Percentiles rank a stretch among this genome's conserved stretches.
phyloP scores from a whole-genome alignment of 2,888 invertebrate genomes.

The Sphaerophoria taeniata region DNA sequence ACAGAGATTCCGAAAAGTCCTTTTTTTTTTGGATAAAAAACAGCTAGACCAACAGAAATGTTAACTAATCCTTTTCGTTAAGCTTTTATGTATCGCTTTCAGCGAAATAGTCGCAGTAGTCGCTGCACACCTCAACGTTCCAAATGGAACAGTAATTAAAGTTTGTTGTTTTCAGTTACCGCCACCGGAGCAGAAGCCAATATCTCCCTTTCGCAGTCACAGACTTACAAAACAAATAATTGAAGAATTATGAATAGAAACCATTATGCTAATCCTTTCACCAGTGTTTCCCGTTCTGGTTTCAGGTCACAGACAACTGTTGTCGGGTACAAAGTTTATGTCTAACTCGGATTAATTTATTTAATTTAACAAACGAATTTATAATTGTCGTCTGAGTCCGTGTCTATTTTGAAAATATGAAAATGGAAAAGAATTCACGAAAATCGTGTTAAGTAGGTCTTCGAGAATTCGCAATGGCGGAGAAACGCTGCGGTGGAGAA shows the following conservation, averaged over 20 bases:
- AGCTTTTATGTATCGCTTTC: constrained; percentile 38
- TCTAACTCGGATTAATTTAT: constrained; percentile 74
- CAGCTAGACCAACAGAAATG: constrained; percentile 18
- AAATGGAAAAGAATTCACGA: constrained; percentile 25
- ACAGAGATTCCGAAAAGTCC: neutral
- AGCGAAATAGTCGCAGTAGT: neutral
- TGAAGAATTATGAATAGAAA: constrained; percentile 51
- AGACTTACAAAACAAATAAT: constrained; percentile 3
- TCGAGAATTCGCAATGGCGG: constrained; percentile 7
- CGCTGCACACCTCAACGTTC: neutral
- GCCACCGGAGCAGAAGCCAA: neutral
- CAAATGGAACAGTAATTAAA: constrained; percentile 33
- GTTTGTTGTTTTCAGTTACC: constrained; percentile 8
- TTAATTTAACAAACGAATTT: constrained; percentile 74
- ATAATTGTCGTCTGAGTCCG: constrained; percentile 55
- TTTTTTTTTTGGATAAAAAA: constrained; percentile 21
- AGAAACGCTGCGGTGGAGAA: neutral
- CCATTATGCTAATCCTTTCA: constrained; percentile 63
- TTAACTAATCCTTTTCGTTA: constrained; percentile 65
- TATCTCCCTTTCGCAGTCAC: constrained; percentile 21
- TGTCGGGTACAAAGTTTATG: constrained; percentile 45
- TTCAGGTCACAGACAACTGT: constrained; percentile 5
- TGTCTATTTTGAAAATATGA: constrained; percentile 7
- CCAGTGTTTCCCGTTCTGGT: constrained; percentile 31
- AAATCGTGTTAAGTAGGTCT: constrained; percentile 9